A percentile compares a stretch with the other conserved stretches of the same genome.
These are phyloP conservation scores for Troides aeacus DNA, from an alignment of 2,888 invertebrate genomes.

Conservation along the genomic window DNA sequence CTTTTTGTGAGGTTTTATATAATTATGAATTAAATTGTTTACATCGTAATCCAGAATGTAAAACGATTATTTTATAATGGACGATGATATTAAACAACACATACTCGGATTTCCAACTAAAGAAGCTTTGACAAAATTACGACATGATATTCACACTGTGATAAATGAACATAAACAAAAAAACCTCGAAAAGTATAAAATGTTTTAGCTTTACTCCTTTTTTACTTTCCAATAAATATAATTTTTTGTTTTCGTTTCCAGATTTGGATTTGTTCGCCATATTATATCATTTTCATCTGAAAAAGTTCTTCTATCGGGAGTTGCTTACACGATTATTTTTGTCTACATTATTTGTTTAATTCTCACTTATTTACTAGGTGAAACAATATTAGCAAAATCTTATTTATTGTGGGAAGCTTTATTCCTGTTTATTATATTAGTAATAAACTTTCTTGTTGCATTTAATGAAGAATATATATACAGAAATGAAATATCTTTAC, in stretches of 20 bases:
- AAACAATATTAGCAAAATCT: slow-evolving; percentile 63
- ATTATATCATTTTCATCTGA: slow-evolving; percentile 74
- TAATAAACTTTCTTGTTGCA: slow-evolving; percentile 68
- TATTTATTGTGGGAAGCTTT: slow-evolving; percentile 70
- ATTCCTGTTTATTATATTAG: slow-evolving; percentile 64
- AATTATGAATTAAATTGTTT: slow-evolving; percentile 24
- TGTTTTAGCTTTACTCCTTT: slow-evolving; percentile 5
- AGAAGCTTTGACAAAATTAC: slow-evolving; percentile 84
- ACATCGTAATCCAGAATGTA: slow-evolving; percentile 17
- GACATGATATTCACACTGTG: slow-evolving; percentile 84
- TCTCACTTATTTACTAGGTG: slow-evolving; percentile 64
- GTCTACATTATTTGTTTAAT: slow-evolving; percentile 65
- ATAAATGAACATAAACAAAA: slow-evolving; percentile 83
- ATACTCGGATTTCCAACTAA: slow-evolving; percentile 82
- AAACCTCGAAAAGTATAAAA: slow-evolving; percentile 65
- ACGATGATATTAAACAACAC: slow-evolving; percentile 55
- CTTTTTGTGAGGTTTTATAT: slow-evolving; percentile 21
- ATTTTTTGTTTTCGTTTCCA: slow-evolving; percentile 45
- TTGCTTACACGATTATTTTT: slow-evolving; percentile 68
- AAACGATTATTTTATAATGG: slow-evolving; percentile 45
- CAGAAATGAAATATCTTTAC: slow-evolving; percentile 78
- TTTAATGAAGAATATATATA: slow-evolving; percentile 73
- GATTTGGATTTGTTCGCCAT: slow-evolving; percentile 54
- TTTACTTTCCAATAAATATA: background rate
- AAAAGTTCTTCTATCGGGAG: slow-evolving; percentile 68